Evolutionary conservation across 2,888 invertebrate genomes (phyloP), one percentile per base, ranked within the genome.

Genomic region (Myopa tessellatipennis): DNA sequence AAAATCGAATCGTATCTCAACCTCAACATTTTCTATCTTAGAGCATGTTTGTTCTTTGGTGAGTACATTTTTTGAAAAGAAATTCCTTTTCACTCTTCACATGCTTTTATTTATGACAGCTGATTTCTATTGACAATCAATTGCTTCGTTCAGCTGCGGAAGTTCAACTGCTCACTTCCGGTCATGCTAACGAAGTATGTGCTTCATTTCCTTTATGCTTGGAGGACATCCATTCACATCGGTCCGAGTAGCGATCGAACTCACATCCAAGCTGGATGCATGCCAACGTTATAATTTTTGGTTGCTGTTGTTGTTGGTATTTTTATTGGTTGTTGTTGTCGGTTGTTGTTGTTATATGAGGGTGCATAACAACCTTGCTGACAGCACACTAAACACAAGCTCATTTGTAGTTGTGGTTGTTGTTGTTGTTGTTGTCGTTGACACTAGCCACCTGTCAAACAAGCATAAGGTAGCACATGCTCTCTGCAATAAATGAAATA

Each of bases 371-470:
- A 40, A 67, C 8, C 36, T 40, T 67, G 40, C 36, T 67, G 67
- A 67, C 67, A 40, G 40, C 67, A 40, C n/a, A 18, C 63, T 63
- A 63, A 63, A 63, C 14, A 26, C 26, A 26, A 26, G 16, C 63
- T 36, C 14, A 36, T 45, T 45, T 45, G 45, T 45, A 45, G 45
- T 45, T 45, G 45, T 26, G 63, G 63, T 16, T 26, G 34, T 26
- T 7, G 18, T 60, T 40, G n/a, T 58, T 55, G 14, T 71, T 7
- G 18, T 60, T 40, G n/a, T 58, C 5, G 14, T 71, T 71, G 60
- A 71, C 18, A 60, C 58, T 36, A 38, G 71, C 71, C 71, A 71
- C 71, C 71, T 71, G 71, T 40, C 58, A 71, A 60, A n/a, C 55
- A 60, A 71, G 16, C 38, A 71, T 60, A 71, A 10, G 58, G 71